A percentile compares a stretch with the other conserved stretches of the same genome.
phyloP scores from a whole-genome alignment of 2,888 invertebrate species.

The Reticulitermes lucifugus region DNA sequence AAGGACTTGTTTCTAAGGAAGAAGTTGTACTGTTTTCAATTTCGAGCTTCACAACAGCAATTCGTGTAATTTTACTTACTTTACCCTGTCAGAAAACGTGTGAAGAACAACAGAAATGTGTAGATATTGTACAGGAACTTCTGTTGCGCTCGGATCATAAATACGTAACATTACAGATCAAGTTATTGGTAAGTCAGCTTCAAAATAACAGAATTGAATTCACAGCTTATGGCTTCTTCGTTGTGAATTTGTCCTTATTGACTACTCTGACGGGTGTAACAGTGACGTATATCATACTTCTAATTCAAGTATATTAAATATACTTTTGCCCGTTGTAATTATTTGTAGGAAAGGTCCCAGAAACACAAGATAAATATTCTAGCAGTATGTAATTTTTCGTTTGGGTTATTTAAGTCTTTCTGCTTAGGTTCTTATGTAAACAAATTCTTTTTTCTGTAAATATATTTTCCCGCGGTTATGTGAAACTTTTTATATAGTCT shows the following conservation, averaged over 20 bases:
- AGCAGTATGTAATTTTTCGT: too few species aligned
- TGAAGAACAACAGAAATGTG: not conserved
- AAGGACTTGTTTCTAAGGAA: not conserved
- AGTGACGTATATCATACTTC: not conserved
- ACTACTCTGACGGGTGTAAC: not conserved
- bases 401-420: too few species aligned
- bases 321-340: too few species aligned
- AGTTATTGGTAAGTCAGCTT: not conserved
- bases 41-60: not conserved
- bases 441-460: too few species aligned
- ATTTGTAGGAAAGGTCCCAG: too few species aligned
- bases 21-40: not conserved
- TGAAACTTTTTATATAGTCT: too few species aligned
- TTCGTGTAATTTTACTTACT: not conserved
- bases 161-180: not conserved
- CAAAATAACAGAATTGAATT: not conserved
- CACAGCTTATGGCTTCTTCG: constrained; percentile 1
- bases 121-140: not conserved
- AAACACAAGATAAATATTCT: too few species aligned
- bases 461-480: too few species aligned
- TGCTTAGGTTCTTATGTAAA: too few species aligned
- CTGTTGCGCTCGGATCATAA: not conserved
- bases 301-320: not conserved
- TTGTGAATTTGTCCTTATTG: not conserved
- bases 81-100: not conserved